Evolutionary conservation across 2,113 vertebrate genomes (phyloP), one percentile per base, ranked within the genome.

Genomic region (Bujurquina vittata): DNA sequence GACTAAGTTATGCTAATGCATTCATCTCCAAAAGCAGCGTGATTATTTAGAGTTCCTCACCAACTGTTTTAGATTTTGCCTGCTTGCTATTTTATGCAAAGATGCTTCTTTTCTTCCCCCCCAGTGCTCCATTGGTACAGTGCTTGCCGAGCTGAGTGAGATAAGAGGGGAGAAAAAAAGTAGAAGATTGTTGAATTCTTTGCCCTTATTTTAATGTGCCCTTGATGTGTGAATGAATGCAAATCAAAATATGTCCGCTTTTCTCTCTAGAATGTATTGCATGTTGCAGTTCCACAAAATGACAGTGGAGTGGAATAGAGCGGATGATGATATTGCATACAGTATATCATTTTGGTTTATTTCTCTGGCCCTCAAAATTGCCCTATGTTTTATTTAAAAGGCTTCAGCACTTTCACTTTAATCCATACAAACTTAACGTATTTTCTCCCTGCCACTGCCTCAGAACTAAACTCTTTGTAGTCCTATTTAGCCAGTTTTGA

Each of bases 1-100:
- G 91, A 93, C 89, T 94, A 94, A 96, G 89, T 94, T 96, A 96
- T 96, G 95, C 91, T 95, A 96, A 96, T 95, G 87, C 88, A 95
- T 96, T 96, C 95, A 91, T 94, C 91, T 95, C 94, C 92, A 94
- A 95, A 95, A 96, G 94, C 93, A 86, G 87, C 88, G 75, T 95
- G 94, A 96, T 96, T 96, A 95, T 95, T 95, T 95, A 92, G 94
- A 95, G 93, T 95, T 96, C 86, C 92, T 93, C 92, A 87, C 93
- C 93, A 95, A 96, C 95, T 94, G 95, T 95, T 95, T 95, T 94
- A 95, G 94, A 95, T 95, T 95, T 95, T 78, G 87, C 89, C 94
- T 92, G 80, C 93, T 95, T 92, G 91, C 93, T 92, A 90, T 93
- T 95, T 96, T 95, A 95, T 95, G 95, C 95, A 95, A 95, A 95